A percentile compares a stretch with the other conserved stretches of the same genome.
phyloP scores from a whole-genome alignment of 2,888 invertebrate genomes.

The Acanthosepion lycidas region DNA sequence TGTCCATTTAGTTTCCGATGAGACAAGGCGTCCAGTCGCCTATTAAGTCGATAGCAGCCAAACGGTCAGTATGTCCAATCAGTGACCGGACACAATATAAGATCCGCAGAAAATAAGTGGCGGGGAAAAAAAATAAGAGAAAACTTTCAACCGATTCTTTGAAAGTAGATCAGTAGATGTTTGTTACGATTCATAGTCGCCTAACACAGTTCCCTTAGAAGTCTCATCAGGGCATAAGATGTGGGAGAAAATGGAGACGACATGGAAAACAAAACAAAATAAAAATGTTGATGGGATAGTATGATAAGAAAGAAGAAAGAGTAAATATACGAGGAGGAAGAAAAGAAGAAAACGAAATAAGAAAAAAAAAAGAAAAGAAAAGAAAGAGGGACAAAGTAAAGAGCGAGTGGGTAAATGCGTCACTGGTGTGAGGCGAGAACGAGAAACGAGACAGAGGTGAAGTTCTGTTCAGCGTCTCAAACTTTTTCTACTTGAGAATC shows the following conservation, averaged over 20 bases:
- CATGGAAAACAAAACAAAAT: background rate
- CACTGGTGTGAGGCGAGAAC: too few relatives aligned
- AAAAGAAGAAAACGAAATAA: too few relatives aligned
- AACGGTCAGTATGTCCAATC: background rate
- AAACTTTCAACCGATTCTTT: background rate
- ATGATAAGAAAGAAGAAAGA: too few relatives aligned
- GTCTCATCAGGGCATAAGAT: background rate
- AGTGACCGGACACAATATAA: background rate
- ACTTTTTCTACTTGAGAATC: too few relatives aligned
- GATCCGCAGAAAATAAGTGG: background rate
- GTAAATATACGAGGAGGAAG: too few relatives aligned
- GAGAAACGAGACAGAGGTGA: too few relatives aligned
- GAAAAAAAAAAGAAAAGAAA: too few relatives aligned
- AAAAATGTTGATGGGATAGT: too few relatives aligned
- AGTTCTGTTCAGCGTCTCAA: too few relatives aligned
- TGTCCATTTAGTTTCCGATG: background rate
- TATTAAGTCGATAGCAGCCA: background rate
- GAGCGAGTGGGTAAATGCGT: too few relatives aligned
- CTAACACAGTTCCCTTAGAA: background rate
- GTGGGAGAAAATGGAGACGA: background rate
- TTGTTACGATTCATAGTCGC: background rate
- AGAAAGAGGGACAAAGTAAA: too few relatives aligned
- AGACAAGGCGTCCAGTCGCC: conserved; percentile 15
- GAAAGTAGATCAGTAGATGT: background rate
- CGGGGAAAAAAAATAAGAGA: background rate